A percentile compares a stretch with the other conserved stretches of the same genome.
Conservation (phyloP, 1,140 invertebrate species). For the Drosophila gunungcola region DNA sequence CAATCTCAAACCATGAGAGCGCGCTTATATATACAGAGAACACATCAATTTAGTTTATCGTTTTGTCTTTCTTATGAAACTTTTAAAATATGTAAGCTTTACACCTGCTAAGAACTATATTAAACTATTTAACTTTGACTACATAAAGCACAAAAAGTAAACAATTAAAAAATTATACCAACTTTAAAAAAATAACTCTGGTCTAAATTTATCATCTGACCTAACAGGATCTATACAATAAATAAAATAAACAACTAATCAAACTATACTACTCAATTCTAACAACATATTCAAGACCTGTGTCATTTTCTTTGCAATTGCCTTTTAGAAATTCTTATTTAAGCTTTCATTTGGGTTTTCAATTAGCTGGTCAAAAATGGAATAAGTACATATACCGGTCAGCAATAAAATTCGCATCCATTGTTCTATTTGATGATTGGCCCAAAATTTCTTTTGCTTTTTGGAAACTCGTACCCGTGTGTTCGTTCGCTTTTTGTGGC, state of each 20-base stretch:
- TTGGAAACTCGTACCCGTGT: constrained; percentile 4
- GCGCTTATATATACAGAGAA: no score
- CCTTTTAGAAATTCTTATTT: constrained; percentile 5
- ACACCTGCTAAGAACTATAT: no score
- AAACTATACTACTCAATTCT: neutral
- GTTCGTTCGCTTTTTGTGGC: constrained; percentile 23
- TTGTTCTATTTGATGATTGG: constrained; percentile 55
- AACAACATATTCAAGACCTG: neutral
- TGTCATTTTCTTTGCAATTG: neutral
- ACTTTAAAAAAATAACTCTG: no score
- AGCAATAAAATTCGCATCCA: constrained; percentile 18
- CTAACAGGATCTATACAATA: no score
- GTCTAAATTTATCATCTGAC: no score
- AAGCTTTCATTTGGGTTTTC: constrained; percentile 6
- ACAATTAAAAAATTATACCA: no score
- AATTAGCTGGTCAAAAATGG: constrained; percentile 32
- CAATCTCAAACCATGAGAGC: neutral
- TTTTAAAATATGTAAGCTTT: no score
- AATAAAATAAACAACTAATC: neutral
- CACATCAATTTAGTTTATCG: no score
- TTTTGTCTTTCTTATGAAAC: no score
- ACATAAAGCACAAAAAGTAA: no score
- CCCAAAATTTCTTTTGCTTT: constrained; percentile 42
- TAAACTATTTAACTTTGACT: no score
- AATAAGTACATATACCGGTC: constrained; percentile 18